Evolutionary conservation across 2,113 vertebrate genomes (phyloP).

Genomic region (Cebidichthys violaceus): DNA sequence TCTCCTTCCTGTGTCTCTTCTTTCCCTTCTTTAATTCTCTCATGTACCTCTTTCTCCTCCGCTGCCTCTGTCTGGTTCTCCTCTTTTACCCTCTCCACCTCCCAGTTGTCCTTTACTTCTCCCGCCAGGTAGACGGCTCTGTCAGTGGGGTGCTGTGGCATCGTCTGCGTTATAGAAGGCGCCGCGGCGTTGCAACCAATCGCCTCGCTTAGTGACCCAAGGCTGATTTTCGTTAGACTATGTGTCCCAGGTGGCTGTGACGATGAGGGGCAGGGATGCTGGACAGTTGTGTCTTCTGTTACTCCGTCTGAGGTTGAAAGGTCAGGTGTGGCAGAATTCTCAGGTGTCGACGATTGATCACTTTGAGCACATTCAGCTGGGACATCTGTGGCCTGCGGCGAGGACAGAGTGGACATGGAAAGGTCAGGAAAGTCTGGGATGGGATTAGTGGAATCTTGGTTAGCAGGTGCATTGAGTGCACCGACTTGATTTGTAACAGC

Average conservation of each 20-base stretch:
- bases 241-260: not conserved
- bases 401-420: not conserved
- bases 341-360: not conserved
- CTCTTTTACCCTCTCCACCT: slow-evolving; percentile 40
- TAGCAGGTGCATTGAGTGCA: not conserved
- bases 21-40: not conserved
- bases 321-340: slow-evolving; percentile 4
- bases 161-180: not conserved
- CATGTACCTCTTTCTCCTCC: not conserved
- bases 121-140: slow-evolving; percentile 70
- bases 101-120: slow-evolving; percentile 57
- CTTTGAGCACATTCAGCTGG: slow-evolving; percentile 6
- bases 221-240: slow-evolving; percentile 41
- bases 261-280: slow-evolving; percentile 7
- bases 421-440: slow-evolving; percentile 7
- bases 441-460: not conserved
- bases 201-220: slow-evolving; percentile 46
- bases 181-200: slow-evolving; percentile 10
- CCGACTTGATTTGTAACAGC: not conserved
- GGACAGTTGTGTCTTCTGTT: slow-evolving; percentile 19
- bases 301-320: slow-evolving; percentile 5
- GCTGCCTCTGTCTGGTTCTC: slow-evolving; percentile 1
- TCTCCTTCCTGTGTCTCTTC: not conserved
- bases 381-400: not conserved
- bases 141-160: slow-evolving; percentile 46